These are phyloP conservation scores for Sus cebifrons DNA, from an alignment of 2,797 vertebrate genomes.

Conservation along the genomic window DNA sequence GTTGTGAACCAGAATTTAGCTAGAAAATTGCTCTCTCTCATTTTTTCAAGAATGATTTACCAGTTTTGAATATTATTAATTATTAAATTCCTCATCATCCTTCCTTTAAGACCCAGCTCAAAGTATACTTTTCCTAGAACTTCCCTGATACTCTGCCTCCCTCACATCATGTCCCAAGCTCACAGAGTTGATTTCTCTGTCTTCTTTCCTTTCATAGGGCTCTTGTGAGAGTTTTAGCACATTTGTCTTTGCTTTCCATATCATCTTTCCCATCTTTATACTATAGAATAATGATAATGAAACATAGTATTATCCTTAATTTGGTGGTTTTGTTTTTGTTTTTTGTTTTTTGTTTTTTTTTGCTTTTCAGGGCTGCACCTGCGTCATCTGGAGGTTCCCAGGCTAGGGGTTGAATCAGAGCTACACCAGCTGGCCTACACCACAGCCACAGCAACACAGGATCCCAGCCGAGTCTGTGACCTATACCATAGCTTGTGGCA, in stretches of 20 bases:
- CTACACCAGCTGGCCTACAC: too few species aligned
- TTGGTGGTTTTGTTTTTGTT: background rate
- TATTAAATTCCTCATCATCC: slow-evolving; percentile 10
- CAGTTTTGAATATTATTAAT: slow-evolving; percentile 51
- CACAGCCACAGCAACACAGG: too few species aligned
- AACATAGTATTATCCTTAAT: background rate
- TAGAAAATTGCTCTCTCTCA: slow-evolving; percentile 39
- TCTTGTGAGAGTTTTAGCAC: background rate
- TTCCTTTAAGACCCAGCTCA: background rate
- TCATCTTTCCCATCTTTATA: background rate
- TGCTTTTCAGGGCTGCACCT: too few species aligned
- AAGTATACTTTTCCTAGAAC: background rate
- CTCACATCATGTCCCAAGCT: background rate
- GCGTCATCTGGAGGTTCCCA: too few species aligned
- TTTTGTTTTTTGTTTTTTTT: background rate
- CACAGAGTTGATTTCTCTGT: background rate
- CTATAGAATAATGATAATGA: background rate
- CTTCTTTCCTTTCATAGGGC: background rate
- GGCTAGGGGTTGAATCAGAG: too few species aligned
- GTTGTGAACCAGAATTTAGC: slow-evolving; percentile 43
- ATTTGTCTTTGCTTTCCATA: background rate
- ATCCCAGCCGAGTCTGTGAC: too few species aligned
- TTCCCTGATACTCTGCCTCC: background rate
- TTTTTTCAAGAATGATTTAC: slow-evolving; percentile 42
- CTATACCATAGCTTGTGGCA: too few species aligned